Evolutionary conservation across 2,113 vertebrate genomes (phyloP), one percentile per base, ranked within the genome.

Genomic region (Protobothrops mucrosquamatus): DNA sequence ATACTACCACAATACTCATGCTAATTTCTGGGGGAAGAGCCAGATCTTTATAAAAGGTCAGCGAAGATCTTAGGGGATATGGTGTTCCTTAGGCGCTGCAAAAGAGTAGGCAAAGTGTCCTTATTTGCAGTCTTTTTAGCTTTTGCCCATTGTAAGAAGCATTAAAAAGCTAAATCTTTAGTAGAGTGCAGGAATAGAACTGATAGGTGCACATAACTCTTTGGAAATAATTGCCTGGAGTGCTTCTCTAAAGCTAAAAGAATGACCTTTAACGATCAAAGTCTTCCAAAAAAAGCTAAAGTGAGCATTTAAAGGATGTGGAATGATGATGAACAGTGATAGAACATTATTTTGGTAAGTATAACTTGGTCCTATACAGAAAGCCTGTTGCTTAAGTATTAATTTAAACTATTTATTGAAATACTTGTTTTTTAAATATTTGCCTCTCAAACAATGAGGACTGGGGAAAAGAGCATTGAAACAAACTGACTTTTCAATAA

Each of bases 241-340:
- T 93, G 94, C 95, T 97, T 96, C 54, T 93, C 48, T 94, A 94
- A 95, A 92, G n/a, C 87, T 95, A 91, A 93, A 96, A 96, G 69
- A 96, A 96, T 95, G 97, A 96, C 92, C 91, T 95, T 95, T 93
- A 91, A 92, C 92, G 92, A 85, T 88, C 69, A 91, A 93, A 89
- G 15, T 1, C 34, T 95, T 96, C 87, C 93, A 93, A 97, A 97
- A 96, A 59, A 86, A 81, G 93, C 95, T 96, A 94, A 97, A 97
- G 94, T 95, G 96, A 96, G 94, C 94, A 95, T 95, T 96, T 94
- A 95, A 90, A 94, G 93, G 92, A 93, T 95, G 87, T 94, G 95
- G 97, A 97, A 96, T 95, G 94, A 95, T 97, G 96, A 96, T 92
- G 97, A 97, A 96, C 95, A 95, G 94, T 97, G 96, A 95, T 91